Conservation (phyloP, 2,888 invertebrate species). For the Spatulosminthurus flaviceps region DNA sequence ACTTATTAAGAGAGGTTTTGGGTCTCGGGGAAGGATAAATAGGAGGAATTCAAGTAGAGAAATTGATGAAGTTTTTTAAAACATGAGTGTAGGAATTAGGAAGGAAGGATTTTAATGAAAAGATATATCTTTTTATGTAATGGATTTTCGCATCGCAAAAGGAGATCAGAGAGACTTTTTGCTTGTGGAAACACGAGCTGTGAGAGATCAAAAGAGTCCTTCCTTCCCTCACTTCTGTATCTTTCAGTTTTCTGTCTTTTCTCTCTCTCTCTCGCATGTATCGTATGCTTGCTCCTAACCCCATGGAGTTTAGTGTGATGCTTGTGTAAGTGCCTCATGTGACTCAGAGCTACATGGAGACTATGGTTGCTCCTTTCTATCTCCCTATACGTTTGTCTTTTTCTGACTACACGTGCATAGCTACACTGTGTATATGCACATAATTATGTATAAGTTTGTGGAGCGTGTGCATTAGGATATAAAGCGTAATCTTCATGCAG, state of each 20-base stretch:
- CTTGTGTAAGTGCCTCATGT: neutral
- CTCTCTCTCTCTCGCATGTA: conserved; percentile 48
- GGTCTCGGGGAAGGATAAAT: conserved; percentile 19
- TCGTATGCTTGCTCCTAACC: neutral
- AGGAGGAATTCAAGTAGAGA: conserved; percentile 51
- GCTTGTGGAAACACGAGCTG: conserved; percentile 52
- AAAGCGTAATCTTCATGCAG: conserved; percentile 8
- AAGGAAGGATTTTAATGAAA: conserved; percentile 64
- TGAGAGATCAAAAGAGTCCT: conserved; percentile 61
- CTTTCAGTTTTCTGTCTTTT: conserved; percentile 21
- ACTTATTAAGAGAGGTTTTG: conserved; percentile 15
- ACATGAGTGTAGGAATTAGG: conserved; percentile 63
- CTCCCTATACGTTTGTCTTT: neutral
- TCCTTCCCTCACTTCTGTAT: conserved; percentile 42
- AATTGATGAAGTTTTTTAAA: conserved; percentile 61
- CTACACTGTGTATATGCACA: no score
- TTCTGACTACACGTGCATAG: conserved; percentile 4
- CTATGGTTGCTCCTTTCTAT: neutral
- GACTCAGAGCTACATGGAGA: no score
- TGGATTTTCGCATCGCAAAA: conserved; percentile 63
- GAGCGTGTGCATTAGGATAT: conserved; percentile 14
- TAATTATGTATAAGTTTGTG: neutral
- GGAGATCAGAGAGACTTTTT: conserved; percentile 57
- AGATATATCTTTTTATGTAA: conserved; percentile 64
- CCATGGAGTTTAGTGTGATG: neutral